phyloP scores from a whole-genome alignment of 2,113 vertebrate genomes.

The Callaeas wilsoni region DNA sequence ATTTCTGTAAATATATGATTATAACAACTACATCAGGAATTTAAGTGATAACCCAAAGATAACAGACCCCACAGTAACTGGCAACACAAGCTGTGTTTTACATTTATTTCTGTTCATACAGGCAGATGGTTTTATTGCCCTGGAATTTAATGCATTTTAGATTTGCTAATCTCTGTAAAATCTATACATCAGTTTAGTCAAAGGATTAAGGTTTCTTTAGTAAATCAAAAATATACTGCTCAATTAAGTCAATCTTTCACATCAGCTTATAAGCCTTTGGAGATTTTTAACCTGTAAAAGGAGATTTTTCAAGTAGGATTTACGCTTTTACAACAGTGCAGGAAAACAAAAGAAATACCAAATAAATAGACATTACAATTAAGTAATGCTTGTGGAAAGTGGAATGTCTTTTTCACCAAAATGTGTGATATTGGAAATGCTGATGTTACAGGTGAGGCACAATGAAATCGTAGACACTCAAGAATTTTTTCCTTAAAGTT shows the following conservation, averaged over 20 bases:
- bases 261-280: slow-evolving; percentile 54
- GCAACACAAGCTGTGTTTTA: neutral
- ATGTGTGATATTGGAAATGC: neutral
- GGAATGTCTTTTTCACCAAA: accelerated
- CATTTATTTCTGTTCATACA: neutral
- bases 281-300: slow-evolving; percentile 40
- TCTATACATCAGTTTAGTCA: slow-evolving; percentile 42
- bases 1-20: neutral
- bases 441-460: neutral
- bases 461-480: accelerated
- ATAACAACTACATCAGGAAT: neutral
- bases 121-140: neutral
- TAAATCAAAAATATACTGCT: slow-evolving; percentile 64
- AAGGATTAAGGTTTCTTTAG: slow-evolving; percentile 50
- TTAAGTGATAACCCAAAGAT: neutral
- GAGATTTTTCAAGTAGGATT: slow-evolving; percentile 50
- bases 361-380: neutral
- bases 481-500: neutral
- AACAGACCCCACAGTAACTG: neutral
- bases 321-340: neutral
- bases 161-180: slow-evolving; percentile 53
- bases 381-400: neutral
- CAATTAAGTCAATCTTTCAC: slow-evolving; percentile 68
- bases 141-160: slow-evolving; percentile 49
- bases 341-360: neutral